These are phyloP conservation scores for Diplogasteroides magnus DNA, from an alignment of 1,140 invertebrate genomes.

Conservation along the genomic window DNA sequence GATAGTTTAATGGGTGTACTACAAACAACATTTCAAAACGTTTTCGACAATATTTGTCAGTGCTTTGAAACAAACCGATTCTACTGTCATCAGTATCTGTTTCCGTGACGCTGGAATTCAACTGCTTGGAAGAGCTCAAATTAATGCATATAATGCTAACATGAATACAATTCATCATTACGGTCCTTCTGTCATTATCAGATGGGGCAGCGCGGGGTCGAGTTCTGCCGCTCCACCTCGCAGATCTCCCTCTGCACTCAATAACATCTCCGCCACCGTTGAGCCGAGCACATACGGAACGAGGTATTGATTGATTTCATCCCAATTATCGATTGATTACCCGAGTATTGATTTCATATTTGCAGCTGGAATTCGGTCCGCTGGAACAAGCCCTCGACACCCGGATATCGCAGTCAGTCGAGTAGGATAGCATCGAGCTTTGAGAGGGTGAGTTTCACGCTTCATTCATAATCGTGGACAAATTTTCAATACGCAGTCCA, in stretches of 20 bases:
- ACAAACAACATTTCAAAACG: too few relatives aligned
- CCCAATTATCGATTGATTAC: not conserved
- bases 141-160: not conserved
- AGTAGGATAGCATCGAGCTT: constrained; percentile 16
- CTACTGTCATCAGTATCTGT: not conserved
- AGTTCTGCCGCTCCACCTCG: not conserved
- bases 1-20: too few relatives aligned
- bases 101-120: too few relatives aligned
- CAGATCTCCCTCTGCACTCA: constrained; percentile 5
- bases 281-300: constrained; percentile 25
- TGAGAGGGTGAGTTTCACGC: constrained; percentile 15
- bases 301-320: constrained; percentile 1
- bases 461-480: too few relatives aligned
- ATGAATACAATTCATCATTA: not conserved
- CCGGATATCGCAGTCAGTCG: constrained; percentile 17
- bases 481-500: too few relatives aligned
- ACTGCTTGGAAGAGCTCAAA: too few relatives aligned
- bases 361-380: constrained; percentile 27
- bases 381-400: constrained; percentile 25
- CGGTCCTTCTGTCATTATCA: not conserved
- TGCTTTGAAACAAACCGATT: too few relatives aligned
- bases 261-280: constrained; percentile 13
- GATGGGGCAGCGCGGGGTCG: not conserved
- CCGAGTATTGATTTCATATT: not conserved
- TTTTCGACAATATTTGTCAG: too few relatives aligned